Conservation (phyloP, 2,888 invertebrate species). For the Diloba caeruleocephala region DNA sequence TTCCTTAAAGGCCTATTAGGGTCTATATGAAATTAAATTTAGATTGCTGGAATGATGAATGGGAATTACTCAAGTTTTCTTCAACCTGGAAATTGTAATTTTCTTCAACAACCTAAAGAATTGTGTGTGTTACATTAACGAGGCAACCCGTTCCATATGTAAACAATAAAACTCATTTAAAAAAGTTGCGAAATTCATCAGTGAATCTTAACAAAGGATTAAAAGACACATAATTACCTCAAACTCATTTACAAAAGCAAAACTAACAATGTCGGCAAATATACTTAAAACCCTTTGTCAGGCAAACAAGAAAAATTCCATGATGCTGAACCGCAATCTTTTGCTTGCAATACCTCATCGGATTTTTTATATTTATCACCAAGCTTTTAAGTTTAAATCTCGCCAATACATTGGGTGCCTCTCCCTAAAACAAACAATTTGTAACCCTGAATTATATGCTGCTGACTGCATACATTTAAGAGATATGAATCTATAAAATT, state of each 20-base stretch:
- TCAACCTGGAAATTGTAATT: too few relatives aligned
- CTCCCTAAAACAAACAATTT: constrained; percentile 89
- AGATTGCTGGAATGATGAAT: too few relatives aligned
- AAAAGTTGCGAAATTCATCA: constrained; percentile 42
- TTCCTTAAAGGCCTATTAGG: too few relatives aligned
- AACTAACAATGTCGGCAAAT: constrained; percentile 74
- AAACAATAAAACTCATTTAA: constrained; percentile 18
- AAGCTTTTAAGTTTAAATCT: constrained; percentile 87
- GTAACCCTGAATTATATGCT: constrained; percentile 88
- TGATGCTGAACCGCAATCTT: constrained; percentile 63
- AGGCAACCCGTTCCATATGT: constrained; percentile 8
- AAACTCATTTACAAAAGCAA: constrained; percentile 79
- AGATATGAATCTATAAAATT: constrained; percentile 86
- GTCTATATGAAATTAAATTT: too few relatives aligned
- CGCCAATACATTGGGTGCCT: constrained; percentile 86
- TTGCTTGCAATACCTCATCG: constrained; percentile 79
- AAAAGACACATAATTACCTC: constrained; percentile 72
- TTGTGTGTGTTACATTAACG: too few relatives aligned
- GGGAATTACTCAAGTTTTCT: too few relatives aligned
- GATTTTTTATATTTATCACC: constrained; percentile 83
- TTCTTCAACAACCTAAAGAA: too few relatives aligned
- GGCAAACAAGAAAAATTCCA: constrained; percentile 77
- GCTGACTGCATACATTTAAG: constrained; percentile 89
- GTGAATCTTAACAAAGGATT: constrained; percentile 56
- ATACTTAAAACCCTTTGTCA: constrained; percentile 78